phyloP scores from a whole-genome alignment of 2,113 vertebrate species.

The Amphiprion ocellaris region DNA sequence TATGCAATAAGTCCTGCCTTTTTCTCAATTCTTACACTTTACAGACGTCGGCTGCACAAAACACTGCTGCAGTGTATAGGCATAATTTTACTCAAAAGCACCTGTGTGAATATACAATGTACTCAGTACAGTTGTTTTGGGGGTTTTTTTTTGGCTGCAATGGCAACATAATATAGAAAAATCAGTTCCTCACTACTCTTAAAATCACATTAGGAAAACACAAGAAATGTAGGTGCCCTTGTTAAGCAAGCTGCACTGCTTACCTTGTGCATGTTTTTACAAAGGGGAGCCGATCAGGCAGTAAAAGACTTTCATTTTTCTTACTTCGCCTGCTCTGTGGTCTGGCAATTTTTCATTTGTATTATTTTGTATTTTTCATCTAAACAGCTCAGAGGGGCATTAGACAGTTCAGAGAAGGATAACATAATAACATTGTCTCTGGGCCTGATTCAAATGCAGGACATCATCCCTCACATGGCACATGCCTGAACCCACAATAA shows the following conservation, averaged over 20 bases:
- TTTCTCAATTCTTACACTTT: conserved; percentile 16
- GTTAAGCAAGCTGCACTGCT: conserved; percentile 9
- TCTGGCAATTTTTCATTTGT: conserved; percentile 19
- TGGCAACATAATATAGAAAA: conserved; percentile 5
- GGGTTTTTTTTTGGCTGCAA: conserved; percentile 21
- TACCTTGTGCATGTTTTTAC: conserved; percentile 8
- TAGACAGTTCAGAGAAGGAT: conserved; percentile 37
- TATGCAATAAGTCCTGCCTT: conserved; percentile 19
- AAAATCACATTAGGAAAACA: conserved; percentile 22
- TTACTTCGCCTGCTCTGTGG: conserved; percentile 15
- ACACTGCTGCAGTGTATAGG: conserved; percentile 12
- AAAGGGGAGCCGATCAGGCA: conserved; percentile 20
- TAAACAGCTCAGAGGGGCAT: conserved; percentile 13
- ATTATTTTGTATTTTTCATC: conserved; percentile 16
- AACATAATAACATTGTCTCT: conserved; percentile 35
- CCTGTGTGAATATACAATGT: conserved; percentile 40
- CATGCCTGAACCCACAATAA: not conserved
- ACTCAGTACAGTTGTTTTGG: conserved; percentile 5
- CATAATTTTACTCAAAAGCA: conserved; percentile 21
- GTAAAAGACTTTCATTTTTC: conserved; percentile 21
- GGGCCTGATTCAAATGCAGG: conserved; percentile 35
- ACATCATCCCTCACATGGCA: not conserved
- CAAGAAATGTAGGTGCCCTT: conserved; percentile 13
- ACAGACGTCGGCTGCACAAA: conserved; percentile 21
- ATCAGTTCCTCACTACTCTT: not conserved